phyloP scores from a whole-genome alignment of 2,888 invertebrate genomes.

The Argyresthia goedartella region DNA sequence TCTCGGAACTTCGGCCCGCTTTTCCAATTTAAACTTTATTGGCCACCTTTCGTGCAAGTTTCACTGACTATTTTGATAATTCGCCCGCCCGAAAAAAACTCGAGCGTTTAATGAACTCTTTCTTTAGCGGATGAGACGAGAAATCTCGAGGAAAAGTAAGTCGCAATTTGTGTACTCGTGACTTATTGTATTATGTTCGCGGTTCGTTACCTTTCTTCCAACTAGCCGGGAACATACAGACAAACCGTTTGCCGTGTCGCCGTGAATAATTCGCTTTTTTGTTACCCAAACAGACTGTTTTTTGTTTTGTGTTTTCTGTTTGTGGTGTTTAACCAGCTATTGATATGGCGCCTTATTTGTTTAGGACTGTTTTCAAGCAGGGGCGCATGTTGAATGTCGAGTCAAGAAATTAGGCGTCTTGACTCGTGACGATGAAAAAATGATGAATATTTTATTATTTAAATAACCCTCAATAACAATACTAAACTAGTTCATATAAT shows the following conservation, averaged over 20 bases:
- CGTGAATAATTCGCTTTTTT: constrained; percentile 3
- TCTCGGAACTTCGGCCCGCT: too few species aligned
- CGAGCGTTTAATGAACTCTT: not conserved
- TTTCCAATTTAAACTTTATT: too few species aligned
- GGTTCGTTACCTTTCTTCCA: constrained; percentile 4
- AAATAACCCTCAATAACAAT: too few species aligned
- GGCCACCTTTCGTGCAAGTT: too few species aligned
- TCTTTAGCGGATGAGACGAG: not conserved
- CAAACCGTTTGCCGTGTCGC: not conserved
- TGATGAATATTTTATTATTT: too few species aligned
- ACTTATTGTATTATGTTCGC: constrained; percentile 8
- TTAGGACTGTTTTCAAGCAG: too few species aligned
- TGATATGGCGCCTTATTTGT: too few species aligned
- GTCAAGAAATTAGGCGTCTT: too few species aligned
- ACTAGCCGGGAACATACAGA: constrained; percentile 1
- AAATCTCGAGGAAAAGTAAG: constrained; percentile 2
- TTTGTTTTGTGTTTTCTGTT: not conserved
- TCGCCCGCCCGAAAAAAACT: not conserved
- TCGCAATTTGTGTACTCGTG: constrained; percentile 5
- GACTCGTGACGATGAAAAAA: too few species aligned
- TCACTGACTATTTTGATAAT: too few species aligned
- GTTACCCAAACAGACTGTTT: constrained; percentile 1
- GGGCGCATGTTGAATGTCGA: too few species aligned
- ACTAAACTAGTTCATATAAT: too few species aligned
- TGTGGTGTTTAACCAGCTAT: not conserved